Evolutionary conservation across 2,888 invertebrate species (phyloP), one percentile per base, ranked within the genome.

Genomic region (Idaea straminata): DNA sequence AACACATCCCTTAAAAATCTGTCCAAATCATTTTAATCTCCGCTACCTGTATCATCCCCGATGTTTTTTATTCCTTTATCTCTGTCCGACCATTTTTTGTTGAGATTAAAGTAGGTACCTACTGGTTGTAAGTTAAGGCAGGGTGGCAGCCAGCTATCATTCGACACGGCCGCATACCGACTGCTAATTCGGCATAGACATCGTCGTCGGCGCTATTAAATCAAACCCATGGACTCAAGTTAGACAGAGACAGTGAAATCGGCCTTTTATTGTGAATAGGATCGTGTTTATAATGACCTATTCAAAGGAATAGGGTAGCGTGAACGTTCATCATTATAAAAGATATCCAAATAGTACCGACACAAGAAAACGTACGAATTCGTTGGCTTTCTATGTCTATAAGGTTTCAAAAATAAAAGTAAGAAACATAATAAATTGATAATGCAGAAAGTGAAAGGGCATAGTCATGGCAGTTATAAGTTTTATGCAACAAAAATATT

Each of bases 21-120:
- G 72, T 72, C 76, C 76, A 75, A 80, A 79, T 79, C 74, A 78
- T 78, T 78, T 71, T 81, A 78, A 84, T 83, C 79, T 73, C 75
- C 81, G 87, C 89, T 91, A 91, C 91, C 91, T 91, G 90, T 87
- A 80, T 83, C 89, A 88, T 86, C 89, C 89, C 89, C 83, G 83
- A 87, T 81, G 62, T 81, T 84, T 87, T 89, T 86, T 85, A 78
- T 70, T 79, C 69, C 75, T 71, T 61, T 80, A 82, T 84, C 79
- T 81, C 81, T 89, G 87, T 86, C 72, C 73, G 64, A 65, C 60
- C 35, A 72, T 81, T 83, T 85, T 86, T 88, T 90, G 84, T 84
- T 74, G 77, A 80, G 83, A 89, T 91, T 85, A 83, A 88, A 90
- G 47, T 47, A 47, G 47, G 47, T 47, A 47, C 47, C 47, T 89